Percentiles rank a stretch among this genome's conserved stretches.
These are phyloP conservation scores for Oscheius sp. DNA, from an alignment of 2,888 invertebrate genomes.

Conservation along the genomic window DNA sequence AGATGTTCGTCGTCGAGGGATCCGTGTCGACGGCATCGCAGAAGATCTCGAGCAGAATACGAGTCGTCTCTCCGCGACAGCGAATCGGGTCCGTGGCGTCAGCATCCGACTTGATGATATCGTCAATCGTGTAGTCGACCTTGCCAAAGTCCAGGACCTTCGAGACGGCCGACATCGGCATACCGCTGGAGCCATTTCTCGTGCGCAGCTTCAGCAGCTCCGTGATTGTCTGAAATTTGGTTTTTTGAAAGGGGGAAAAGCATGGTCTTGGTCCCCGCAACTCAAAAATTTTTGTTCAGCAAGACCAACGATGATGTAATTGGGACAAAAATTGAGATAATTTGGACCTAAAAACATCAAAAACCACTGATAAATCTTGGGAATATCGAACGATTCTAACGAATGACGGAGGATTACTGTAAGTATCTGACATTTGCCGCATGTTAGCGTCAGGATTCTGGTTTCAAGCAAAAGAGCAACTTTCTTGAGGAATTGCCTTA, in stretches of 20 bases:
- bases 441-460: too few relatives aligned
- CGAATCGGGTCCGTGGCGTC: constrained; percentile 38
- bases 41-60: constrained; percentile 60
- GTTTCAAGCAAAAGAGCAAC: too few relatives aligned
- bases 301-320: too few relatives aligned
- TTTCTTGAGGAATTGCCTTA: too few relatives aligned
- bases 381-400: too few relatives aligned
- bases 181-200: neutral
- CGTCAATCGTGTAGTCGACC: constrained; percentile 23
- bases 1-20: constrained; percentile 46
- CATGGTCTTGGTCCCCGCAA: neutral
- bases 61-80: constrained; percentile 64
- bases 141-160: constrained; percentile 19
- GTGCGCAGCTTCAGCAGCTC: constrained; percentile 13
- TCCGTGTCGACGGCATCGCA: constrained; percentile 52
- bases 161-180: constrained; percentile 15
- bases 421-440: too few relatives aligned
- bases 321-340: too few relatives aligned
- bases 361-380: too few relatives aligned
- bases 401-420: too few relatives aligned
- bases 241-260: neutral
- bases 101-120: constrained; percentile 25
- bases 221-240: constrained; percentile 21
- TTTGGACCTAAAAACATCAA: too few relatives aligned
- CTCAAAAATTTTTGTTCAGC: too few relatives aligned